A percentile compares a stretch with the other conserved stretches of the same genome.
phyloP scores from a whole-genome alignment of 1,140 invertebrate species.

The Brachionus angularis region DNA sequence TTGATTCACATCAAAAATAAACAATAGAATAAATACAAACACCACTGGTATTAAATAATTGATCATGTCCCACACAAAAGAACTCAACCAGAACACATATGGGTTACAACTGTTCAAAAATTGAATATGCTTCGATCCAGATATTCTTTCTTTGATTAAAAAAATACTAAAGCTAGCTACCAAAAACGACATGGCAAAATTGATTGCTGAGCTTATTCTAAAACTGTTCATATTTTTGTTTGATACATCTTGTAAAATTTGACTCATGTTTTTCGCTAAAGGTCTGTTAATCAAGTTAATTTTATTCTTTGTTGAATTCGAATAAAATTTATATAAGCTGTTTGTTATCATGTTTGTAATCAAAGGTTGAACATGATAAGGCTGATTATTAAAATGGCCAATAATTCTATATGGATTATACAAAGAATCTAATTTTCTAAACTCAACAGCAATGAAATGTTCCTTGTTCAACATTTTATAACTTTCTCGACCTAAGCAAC shows the following conservation, averaged over 20 bases:
- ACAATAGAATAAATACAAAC: constrained; percentile 46
- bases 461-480: constrained; percentile 3
- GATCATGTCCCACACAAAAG: constrained; percentile 67
- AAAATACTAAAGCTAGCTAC: constrained; percentile 27
- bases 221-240: constrained; percentile 1
- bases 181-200: constrained; percentile 32
- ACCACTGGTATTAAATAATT: constrained; percentile 53
- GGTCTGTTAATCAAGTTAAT: constrained; percentile 33
- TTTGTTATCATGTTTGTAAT: constrained; percentile 1
- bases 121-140: constrained; percentile 41
- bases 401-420: background rate
- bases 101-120: constrained; percentile 62
- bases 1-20: background rate
- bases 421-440: background rate
- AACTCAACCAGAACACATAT: constrained; percentile 67
- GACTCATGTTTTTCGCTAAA: background rate
- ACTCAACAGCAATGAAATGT: constrained; percentile 16
- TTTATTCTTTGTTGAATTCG: background rate
- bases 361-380: constrained; percentile 31
- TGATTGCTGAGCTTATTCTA: background rate
- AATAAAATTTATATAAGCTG: constrained; percentile 13
- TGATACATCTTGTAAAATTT: background rate
- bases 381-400: constrained; percentile 40
- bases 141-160: constrained; percentile 41
- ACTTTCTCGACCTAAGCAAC: constrained; percentile 24